Conservation (phyloP, 2,888 invertebrate species). For the Rhyacophila evoluta region DNA sequence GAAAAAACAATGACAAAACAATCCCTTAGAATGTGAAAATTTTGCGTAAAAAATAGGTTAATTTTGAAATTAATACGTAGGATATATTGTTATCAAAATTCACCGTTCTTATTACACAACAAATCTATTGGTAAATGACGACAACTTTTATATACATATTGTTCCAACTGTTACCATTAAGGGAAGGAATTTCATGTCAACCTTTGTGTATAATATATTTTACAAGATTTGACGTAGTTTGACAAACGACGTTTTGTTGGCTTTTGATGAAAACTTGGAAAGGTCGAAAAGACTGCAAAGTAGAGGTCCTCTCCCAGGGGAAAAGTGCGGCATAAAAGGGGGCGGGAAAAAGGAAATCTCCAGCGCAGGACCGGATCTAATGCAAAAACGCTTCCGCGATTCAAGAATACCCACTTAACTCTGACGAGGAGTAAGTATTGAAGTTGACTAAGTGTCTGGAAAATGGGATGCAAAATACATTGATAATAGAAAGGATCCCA, state of each 20-base stretch:
- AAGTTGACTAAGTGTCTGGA: neutral
- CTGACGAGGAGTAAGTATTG: neutral
- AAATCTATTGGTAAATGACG: too few species aligned
- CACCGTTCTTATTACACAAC: too few species aligned
- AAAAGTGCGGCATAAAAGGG: slow-evolving; percentile 4
- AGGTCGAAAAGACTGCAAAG: slow-evolving; percentile 19
- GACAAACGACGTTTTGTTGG: slow-evolving; percentile 23
- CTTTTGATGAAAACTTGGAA: slow-evolving; percentile 25
- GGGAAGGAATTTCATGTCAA: too few species aligned
- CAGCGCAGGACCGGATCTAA: neutral
- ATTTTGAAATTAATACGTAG: too few species aligned
- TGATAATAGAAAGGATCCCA: too few species aligned
- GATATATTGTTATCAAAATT: too few species aligned
- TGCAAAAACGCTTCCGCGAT: neutral
- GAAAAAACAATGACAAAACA: too few species aligned
- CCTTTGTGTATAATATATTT: too few species aligned
- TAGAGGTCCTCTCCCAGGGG: slow-evolving; percentile 12
- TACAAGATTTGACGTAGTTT: neutral
- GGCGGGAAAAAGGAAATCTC: neutral
- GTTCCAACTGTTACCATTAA: too few species aligned
- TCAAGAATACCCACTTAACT: neutral
- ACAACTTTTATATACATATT: too few species aligned
- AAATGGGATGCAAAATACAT: neutral
- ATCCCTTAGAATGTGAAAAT: too few species aligned
- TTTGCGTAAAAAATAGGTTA: too few species aligned